A percentile compares a stretch with the other conserved stretches of the same genome.
Conservation (phyloP, 2,113 vertebrate species). For the Hyperoodon ampullatus region DNA sequence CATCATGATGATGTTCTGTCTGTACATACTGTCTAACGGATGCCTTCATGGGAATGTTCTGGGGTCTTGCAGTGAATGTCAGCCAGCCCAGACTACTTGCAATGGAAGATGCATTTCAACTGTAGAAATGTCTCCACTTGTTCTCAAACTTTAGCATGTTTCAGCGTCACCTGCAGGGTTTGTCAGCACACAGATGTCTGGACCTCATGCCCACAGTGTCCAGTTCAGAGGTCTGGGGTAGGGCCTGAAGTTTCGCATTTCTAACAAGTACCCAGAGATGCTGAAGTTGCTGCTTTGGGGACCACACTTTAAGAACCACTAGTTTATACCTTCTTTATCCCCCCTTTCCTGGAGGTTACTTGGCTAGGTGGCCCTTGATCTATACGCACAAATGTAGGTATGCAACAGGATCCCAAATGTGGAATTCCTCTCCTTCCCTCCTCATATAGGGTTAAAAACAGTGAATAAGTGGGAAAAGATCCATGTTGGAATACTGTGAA, state of each 20-base stretch:
- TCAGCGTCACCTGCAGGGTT: not conserved
- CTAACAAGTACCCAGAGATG: not conserved
- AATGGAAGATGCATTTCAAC: not conserved
- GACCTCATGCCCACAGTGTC: not conserved
- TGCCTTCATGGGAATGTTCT: not conserved
- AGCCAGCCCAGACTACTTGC: not conserved
- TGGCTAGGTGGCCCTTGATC: not conserved
- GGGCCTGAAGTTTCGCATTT: not conserved
- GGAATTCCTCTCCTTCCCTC: not conserved
- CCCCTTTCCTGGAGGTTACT: not conserved
- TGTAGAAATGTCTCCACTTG: fast-evolving
- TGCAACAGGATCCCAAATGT: not conserved
- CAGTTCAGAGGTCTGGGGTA: not conserved
- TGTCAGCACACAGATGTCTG: not conserved
- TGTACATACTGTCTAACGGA: too few relatives aligned
- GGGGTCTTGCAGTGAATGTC: not conserved
- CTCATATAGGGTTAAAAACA: not conserved
- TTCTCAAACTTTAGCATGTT: not conserved
- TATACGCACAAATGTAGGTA: not conserved
- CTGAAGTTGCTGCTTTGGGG: not conserved
- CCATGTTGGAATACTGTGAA: not conserved
- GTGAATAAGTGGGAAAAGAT: not conserved
- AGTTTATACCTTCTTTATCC: not conserved
- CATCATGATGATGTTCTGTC: not conserved
- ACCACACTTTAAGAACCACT: not conserved